phyloP scores from a whole-genome alignment of 2,113 vertebrate genomes.

The Boleophthalmus pectinirostris region DNA sequence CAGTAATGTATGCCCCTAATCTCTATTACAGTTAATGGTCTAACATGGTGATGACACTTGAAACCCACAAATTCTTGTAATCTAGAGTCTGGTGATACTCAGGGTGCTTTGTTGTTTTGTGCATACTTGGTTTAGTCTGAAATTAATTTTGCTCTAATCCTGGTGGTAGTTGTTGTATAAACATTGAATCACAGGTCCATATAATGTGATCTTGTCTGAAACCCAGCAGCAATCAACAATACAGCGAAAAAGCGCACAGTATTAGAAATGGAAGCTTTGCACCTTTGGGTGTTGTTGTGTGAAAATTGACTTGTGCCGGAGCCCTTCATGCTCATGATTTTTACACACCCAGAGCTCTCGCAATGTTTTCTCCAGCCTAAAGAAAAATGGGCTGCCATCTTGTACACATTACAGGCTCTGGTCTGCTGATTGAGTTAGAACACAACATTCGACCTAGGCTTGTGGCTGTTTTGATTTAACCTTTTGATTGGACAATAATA shows the following conservation, averaged over 20 bases:
- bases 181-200: neutral
- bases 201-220: neutral
- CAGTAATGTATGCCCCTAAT: no score
- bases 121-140: neutral
- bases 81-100: neutral
- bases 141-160: neutral
- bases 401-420: slow-evolving; percentile 4
- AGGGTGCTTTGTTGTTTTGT: neutral
- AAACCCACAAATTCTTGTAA: no score
- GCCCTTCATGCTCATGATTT: slow-evolving; percentile 55
- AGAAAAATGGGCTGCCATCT: slow-evolving; percentile 36
- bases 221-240: neutral
- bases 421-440: neutral
- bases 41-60: no score
- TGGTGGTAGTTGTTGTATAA: neutral
- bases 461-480: neutral
- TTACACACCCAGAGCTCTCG: slow-evolving; percentile 39
- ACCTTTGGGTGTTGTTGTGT: slow-evolving; percentile 9
- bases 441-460: neutral
- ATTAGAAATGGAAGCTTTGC: neutral
- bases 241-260: neutral
- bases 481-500: neutral
- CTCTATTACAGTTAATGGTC: no score
- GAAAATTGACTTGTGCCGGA: slow-evolving; percentile 6
- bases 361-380: slow-evolving; percentile 41